These are phyloP conservation scores for Junco hyemalis DNA, from an alignment of 2,113 vertebrate genomes.

Conservation along the genomic window DNA sequence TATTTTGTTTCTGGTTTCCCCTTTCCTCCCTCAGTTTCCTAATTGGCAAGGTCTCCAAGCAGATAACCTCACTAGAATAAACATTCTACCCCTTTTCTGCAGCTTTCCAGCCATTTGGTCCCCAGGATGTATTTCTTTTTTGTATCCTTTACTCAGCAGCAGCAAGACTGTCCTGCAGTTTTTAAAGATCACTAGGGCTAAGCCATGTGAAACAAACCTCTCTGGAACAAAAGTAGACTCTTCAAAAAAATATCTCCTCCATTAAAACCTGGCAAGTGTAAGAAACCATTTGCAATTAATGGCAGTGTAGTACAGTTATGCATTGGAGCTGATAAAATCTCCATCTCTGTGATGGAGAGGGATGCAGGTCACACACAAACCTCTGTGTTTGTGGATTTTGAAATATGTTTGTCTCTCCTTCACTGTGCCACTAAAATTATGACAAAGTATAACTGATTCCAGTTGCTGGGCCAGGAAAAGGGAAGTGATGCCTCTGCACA, in stretches of 20 bases:
- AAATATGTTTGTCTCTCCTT: background rate
- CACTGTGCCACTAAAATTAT: background rate
- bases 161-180: background rate
- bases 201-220: background rate
- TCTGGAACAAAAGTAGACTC: background rate
- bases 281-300: slow-evolving; percentile 2
- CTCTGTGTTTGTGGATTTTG: background rate
- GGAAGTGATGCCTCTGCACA: background rate
- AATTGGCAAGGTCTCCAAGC: background rate
- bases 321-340: background rate
- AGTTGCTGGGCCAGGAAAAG: background rate
- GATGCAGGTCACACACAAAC: background rate
- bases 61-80: background rate
- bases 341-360: background rate
- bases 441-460: background rate
- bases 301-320: background rate
- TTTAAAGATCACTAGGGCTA: background rate
- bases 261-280: background rate
- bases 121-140: background rate
- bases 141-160: background rate
- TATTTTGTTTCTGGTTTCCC: background rate
- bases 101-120: background rate
- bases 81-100: background rate
- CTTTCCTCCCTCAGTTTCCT: background rate
- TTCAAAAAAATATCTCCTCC: background rate